phyloP scores from a whole-genome alignment of 2,888 invertebrate species.

The Amiota mariae region DNA sequence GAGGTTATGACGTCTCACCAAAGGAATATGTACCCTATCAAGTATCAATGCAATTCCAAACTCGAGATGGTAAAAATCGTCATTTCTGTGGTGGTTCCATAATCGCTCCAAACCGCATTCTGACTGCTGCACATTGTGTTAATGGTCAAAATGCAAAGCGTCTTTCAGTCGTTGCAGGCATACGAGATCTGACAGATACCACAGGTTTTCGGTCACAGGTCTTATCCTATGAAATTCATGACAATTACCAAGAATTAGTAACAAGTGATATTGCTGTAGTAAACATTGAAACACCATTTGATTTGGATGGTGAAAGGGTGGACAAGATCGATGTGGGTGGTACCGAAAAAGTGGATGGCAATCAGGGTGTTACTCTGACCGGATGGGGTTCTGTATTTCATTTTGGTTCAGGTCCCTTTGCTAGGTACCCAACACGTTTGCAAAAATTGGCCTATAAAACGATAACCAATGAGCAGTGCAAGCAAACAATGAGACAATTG shows the following conservation, averaged over 20 bases:
- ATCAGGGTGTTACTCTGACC: constrained; percentile 61
- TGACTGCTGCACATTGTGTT: constrained; percentile 73
- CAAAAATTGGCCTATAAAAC: constrained; percentile 68
- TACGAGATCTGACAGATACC: constrained; percentile 60
- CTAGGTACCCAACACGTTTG: constrained; percentile 65
- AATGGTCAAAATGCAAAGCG: constrained; percentile 64
- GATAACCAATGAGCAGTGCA: constrained; percentile 66
- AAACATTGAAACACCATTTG: constrained; percentile 64
- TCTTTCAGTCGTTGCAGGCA: constrained; percentile 64
- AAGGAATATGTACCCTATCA: constrained; percentile 68
- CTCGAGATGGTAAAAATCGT: constrained; percentile 56
- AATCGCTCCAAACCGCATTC: constrained; percentile 65
- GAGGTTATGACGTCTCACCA: constrained; percentile 61
- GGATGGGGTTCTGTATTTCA: constrained; percentile 72
- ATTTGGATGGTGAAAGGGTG: constrained; percentile 65
- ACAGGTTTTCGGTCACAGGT: constrained; percentile 62
- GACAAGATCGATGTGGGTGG: constrained; percentile 72
- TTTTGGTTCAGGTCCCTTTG: constrained; percentile 67
- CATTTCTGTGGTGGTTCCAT: constrained; percentile 73
- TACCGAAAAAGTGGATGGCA: constrained; percentile 59
- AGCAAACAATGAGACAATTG: constrained; percentile 61
- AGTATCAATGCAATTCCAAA: constrained; percentile 65
- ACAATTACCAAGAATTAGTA: constrained; percentile 66
- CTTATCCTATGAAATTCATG: constrained; percentile 66
- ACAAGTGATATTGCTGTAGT: constrained; percentile 71